Evolutionary conservation across 2,888 invertebrate species (phyloP).

Genomic region (Macrosoma leucophasiata): DNA sequence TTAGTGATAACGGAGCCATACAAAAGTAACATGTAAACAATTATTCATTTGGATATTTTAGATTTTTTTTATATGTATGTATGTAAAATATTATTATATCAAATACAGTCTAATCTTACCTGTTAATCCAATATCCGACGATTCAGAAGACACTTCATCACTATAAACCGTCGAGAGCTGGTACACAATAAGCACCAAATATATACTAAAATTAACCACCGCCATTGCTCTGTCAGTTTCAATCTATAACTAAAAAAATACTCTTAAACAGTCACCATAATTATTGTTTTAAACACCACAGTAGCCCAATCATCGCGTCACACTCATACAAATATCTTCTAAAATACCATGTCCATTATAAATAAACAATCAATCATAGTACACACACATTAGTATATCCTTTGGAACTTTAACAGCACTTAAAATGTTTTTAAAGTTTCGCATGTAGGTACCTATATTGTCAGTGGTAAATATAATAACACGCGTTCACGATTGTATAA

Average conservation of each 20-base stretch:
- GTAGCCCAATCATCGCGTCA: constrained; percentile 38
- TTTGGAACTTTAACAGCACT: too few relatives aligned
- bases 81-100: too few relatives aligned
- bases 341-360: constrained; percentile 26
- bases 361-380: too few relatives aligned
- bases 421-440: too few relatives aligned
- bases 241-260: constrained; percentile 49
- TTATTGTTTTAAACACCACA: constrained; percentile 35
- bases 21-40: too few relatives aligned
- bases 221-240: constrained; percentile 57
- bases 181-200: constrained; percentile 56
- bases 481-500: constrained; percentile 39
- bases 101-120: constrained; percentile 43
- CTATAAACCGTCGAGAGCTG: constrained; percentile 51
- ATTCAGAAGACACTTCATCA: constrained; percentile 58
- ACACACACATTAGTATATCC: too few relatives aligned
- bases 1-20: too few relatives aligned
- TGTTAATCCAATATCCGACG: constrained; percentile 50
- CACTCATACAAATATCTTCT: constrained; percentile 4
- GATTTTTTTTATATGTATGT: too few relatives aligned
- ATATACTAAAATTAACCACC: constrained; percentile 60
- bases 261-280: constrained; percentile 49
- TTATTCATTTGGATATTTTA: too few relatives aligned
- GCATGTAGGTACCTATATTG: too few relatives aligned
- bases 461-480: too few relatives aligned